Percentiles rank a stretch among this genome's conserved stretches.
Conservation (phyloP, 2,797 vertebrate genomes). For the Xerus rutilus region DNA sequence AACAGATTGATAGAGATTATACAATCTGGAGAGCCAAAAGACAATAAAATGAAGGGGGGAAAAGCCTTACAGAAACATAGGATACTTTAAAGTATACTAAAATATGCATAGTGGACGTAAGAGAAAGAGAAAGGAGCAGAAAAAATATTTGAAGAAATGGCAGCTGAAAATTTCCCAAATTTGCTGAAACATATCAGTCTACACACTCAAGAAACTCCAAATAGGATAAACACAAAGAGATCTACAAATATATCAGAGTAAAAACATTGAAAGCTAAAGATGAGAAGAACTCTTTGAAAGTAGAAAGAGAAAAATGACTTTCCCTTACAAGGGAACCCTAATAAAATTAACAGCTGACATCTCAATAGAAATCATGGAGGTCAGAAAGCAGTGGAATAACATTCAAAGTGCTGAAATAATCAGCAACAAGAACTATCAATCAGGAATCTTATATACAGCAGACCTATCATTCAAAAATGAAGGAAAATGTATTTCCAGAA, state of each 20-base stretch:
- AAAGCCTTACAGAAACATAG: not conserved
- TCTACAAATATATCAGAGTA: not conserved
- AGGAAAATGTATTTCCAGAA: not conserved
- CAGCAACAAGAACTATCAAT: not conserved
- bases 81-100: not conserved
- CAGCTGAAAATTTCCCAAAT: not conserved
- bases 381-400: not conserved
- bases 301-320: not conserved
- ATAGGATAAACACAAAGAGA: not conserved
- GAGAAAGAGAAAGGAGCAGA: not conserved
- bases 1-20: not conserved
- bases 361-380: not conserved
- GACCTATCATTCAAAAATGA: not conserved
- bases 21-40: not conserved
- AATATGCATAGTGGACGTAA: not conserved
- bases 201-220: not conserved
- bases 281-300: not conserved
- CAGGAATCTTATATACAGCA: not conserved
- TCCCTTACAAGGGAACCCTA: not conserved
- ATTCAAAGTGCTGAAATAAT: not conserved
- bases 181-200: not conserved
- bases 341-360: not conserved
- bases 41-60: not conserved
- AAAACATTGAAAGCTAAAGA: not conserved
- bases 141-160: not conserved